Percentiles rank a stretch among this genome's conserved stretches.
These are phyloP conservation scores for Kuschelorhynchus macadamiae DNA, from an alignment of 2,888 invertebrate species.

Conservation along the genomic window DNA sequence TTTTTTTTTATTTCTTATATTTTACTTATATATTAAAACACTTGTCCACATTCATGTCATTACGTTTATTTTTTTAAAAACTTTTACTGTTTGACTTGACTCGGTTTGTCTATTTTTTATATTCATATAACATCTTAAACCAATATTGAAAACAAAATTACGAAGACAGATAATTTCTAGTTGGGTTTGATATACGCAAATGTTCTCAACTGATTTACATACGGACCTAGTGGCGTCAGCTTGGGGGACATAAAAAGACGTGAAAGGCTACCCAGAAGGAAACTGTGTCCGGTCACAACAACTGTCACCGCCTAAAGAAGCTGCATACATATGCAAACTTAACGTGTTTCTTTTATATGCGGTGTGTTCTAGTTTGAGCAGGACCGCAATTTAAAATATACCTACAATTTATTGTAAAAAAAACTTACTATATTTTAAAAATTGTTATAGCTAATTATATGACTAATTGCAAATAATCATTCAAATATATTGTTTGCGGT, in stretches of 20 bases:
- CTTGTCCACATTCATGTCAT: too few relatives aligned
- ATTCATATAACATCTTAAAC: too few relatives aligned
- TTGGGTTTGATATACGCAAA: constrained; percentile 38
- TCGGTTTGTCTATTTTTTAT: too few relatives aligned
- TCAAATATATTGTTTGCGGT: too few relatives aligned
- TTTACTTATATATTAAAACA: too few relatives aligned
- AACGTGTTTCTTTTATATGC: constrained; percentile 51
- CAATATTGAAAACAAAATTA: neutral
- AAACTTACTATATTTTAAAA: neutral
- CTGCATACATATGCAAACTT: constrained; percentile 62
- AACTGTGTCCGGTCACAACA: constrained; percentile 61
- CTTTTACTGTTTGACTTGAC: too few relatives aligned
- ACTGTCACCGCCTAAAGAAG: constrained; percentile 63
- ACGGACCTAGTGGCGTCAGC: constrained; percentile 67
- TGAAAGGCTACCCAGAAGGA: constrained; percentile 57
- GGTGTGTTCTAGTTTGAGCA: constrained; percentile 27
- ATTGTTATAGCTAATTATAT: neutral
- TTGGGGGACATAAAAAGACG: constrained; percentile 67
- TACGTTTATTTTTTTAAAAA: too few relatives aligned
- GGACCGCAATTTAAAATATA: constrained; percentile 32
- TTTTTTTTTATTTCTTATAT: too few relatives aligned
- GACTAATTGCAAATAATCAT: neutral
- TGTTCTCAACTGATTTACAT: constrained; percentile 61
- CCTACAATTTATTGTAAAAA: neutral
- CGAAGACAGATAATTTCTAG: constrained; percentile 19